Evolutionary conservation across 2,888 invertebrate genomes (phyloP), one percentile per base, ranked within the genome.

Genomic region (Sesamia inferens): DNA sequence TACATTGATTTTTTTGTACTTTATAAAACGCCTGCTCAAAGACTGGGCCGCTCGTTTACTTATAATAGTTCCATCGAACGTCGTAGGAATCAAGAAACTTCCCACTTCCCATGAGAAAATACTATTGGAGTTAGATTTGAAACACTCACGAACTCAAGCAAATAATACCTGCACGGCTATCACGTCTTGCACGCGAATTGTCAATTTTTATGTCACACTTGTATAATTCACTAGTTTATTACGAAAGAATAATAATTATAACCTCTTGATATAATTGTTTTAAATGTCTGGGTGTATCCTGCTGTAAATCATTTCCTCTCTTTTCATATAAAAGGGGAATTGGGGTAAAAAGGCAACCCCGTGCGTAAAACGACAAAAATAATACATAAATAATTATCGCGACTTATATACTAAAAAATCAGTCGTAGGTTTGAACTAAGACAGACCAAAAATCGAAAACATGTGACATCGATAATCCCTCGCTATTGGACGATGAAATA

Each of bases 51-150:
- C 31, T 31, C 31, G 1, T 58, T 16, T 2, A 42, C 22, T 57
- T 61, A 13, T 66, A 42, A 67, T 79, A 67, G 31, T 57, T 61
- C 24, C 16, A 42, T 13, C 13, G 19, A 79, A 58, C 42, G 19
- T 71, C 68, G 69, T 74, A 78, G 64, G 39, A 82, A 82, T 82
- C 31, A 55, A 65, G 66, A 24, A 22, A 48, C 39, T 61, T 58
- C 24, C 54, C 69, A 76, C 54, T 84, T 77, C 81, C 69, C 84
- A 74, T 84, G 82, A 31, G 51, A 70, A 70, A 84, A 69, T n/a
- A 64, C 19, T 5, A 47, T 31, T 24, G 24, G 39, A 74, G 42
- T 39, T n/a, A 74, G 54, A 77, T 82, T 71, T 62, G 58, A 59
- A 68, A 65, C 62, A 71, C 73, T 84, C 82, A 84, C 82, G 82